Evolutionary conservation across 2,113 vertebrate genomes (phyloP).

Genomic region (Laterallus jamaicensis): DNA sequence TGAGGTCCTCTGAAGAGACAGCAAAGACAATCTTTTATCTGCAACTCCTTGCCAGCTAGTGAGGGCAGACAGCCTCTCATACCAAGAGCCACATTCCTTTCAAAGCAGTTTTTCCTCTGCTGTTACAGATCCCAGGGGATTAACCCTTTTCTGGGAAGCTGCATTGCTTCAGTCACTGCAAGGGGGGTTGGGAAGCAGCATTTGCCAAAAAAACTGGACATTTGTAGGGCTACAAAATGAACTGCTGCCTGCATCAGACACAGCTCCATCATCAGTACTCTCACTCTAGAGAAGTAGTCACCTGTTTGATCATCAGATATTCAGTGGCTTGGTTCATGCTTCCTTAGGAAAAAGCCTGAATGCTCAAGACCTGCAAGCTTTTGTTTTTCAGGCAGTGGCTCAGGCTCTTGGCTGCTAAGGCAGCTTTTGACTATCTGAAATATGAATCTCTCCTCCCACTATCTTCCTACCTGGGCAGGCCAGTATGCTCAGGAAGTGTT

Average conservation of each 20-base stretch:
- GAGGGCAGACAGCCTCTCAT: neutral
- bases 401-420: neutral
- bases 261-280: neutral
- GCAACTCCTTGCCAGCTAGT: neutral
- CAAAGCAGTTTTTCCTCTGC: neutral
- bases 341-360: neutral
- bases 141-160: slow-evolving; percentile 29
- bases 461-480: neutral
- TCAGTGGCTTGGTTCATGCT: neutral
- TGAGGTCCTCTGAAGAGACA: neutral
- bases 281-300: neutral
- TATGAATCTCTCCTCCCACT: neutral
- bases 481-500: neutral
- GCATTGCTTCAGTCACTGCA: neutral
- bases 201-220: slow-evolving; percentile 9
- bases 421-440: slow-evolving; percentile 12
- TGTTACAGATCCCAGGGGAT: neutral
- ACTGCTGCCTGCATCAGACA: neutral
- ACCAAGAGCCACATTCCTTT: neutral
- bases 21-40: neutral
- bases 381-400: neutral
- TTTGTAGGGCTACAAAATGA: neutral
- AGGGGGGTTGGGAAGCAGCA: neutral
- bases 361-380: neutral
- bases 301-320: neutral